Conservation (phyloP, 2,113 vertebrate genomes). For the Protomyctophum bolini region DNA sequence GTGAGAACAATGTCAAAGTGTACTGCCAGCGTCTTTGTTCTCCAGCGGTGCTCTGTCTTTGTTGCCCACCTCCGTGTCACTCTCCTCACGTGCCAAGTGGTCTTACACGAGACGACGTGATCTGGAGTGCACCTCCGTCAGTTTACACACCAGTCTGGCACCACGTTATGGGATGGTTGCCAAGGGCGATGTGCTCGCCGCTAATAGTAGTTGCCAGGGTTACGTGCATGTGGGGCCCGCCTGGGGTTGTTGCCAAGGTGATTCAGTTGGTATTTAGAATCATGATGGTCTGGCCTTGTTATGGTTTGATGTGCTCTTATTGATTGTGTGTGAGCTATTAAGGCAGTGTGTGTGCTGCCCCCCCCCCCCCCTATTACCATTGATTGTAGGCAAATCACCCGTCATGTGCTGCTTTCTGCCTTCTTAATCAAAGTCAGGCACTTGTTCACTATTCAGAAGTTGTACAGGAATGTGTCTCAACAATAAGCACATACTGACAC, state of each 20-base stretch:
- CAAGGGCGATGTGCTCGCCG: slow-evolving; percentile 36
- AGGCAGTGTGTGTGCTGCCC: too few species aligned
- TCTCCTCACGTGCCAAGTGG: slow-evolving; percentile 23
- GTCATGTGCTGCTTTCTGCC: too few species aligned
- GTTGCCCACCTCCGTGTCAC: slow-evolving; percentile 6
- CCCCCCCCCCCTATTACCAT: too few species aligned
- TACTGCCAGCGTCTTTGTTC: too few species aligned
- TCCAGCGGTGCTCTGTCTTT: too few species aligned
- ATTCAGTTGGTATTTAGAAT: slow-evolving; percentile 7
- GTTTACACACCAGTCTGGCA: slow-evolving; percentile 27
- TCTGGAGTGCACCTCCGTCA: slow-evolving; percentile 39
- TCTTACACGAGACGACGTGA: slow-evolving; percentile 12
- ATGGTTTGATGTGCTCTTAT: slow-evolving; percentile 6
- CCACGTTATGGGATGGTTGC: slow-evolving; percentile 54
- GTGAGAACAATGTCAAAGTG: too few species aligned
- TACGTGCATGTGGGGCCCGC: slow-evolving; percentile 14
- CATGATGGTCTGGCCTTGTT: slow-evolving; percentile 2
- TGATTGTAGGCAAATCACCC: too few species aligned
- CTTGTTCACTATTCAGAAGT: too few species aligned
- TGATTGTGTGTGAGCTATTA: not conserved
- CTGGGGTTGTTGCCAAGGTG: slow-evolving; percentile 53
- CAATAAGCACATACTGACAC: too few species aligned
- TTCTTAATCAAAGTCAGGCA: too few species aligned
- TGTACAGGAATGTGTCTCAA: too few species aligned
- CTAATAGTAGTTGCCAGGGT: slow-evolving; percentile 55